These are phyloP conservation scores for Acanthurus leucopareius DNA, from an alignment of 2,797 vertebrate genomes.

Conservation along the genomic window DNA sequence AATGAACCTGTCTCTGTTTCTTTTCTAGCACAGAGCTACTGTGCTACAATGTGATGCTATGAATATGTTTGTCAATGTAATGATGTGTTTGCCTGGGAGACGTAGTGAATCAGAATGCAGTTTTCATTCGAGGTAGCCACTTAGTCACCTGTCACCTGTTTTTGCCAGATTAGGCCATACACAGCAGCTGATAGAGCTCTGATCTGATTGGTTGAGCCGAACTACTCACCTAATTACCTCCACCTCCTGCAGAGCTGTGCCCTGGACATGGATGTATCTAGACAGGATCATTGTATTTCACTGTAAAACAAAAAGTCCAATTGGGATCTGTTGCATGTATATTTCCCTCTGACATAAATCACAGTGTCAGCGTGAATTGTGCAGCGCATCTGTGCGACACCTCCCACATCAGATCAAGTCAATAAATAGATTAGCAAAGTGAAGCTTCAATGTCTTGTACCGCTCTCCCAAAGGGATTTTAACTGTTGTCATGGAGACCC, in stretches of 20 bases:
- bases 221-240: constrained; percentile 39
- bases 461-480: constrained; percentile 70
- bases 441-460: constrained; percentile 60
- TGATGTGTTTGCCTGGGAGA: constrained; percentile 64
- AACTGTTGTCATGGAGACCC: constrained; percentile 81
- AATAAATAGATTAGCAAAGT: constrained; percentile 75
- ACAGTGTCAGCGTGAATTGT: constrained; percentile 40
- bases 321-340: constrained; percentile 44
- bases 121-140: constrained; percentile 38
- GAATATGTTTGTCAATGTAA: constrained; percentile 62
- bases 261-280: constrained; percentile 26
- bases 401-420: constrained; percentile 66
- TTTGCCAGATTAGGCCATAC: constrained; percentile 48
- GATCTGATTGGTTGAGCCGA: constrained; percentile 58
- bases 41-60: constrained; percentile 57
- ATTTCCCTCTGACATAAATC: constrained; percentile 40
- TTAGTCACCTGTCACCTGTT: constrained; percentile 59
- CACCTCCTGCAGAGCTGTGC: neutral
- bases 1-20: constrained; percentile 77
- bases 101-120: constrained; percentile 43
- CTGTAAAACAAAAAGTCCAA: constrained; percentile 31
- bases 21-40: constrained; percentile 66
- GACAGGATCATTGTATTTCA: constrained; percentile 20
- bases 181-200: constrained; percentile 25
- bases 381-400: constrained; percentile 61